Percentiles rank a stretch among this genome's conserved stretches.
phyloP scores from a whole-genome alignment of 1,140 invertebrate species.

The Paraescarpia echinospica region DNA sequence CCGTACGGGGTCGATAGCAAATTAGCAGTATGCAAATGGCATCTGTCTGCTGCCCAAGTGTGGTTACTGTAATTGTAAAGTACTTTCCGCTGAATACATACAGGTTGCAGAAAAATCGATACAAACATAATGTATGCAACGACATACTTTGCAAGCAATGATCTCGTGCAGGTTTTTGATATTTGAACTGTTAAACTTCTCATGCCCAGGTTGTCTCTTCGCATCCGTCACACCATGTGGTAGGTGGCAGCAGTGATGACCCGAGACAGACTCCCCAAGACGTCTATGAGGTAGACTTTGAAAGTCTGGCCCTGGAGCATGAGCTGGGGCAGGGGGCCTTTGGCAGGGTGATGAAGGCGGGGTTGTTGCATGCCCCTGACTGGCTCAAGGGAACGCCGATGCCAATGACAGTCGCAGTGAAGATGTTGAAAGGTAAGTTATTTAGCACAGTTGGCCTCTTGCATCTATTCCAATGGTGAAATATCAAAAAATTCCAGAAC shows the following conservation, averaged over 20 bases:
- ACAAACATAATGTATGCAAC: too few species aligned
- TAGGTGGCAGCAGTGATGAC: neutral
- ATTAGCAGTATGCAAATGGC: too few species aligned
- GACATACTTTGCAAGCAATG: too few species aligned
- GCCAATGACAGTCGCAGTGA: slow-evolving; percentile 10
- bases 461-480: too few species aligned
- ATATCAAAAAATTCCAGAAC: too few species aligned
- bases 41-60: too few species aligned
- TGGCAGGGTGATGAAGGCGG: slow-evolving; percentile 85
- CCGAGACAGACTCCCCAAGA: slow-evolving; percentile 28
- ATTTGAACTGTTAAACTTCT: neutral
- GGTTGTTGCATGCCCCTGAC: neutral
- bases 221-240: neutral
- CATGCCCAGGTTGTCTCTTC: neutral
- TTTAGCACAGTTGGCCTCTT: neutral
- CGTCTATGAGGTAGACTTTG: slow-evolving; percentile 32
- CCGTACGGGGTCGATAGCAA: too few species aligned
- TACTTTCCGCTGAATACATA: too few species aligned
- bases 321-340: slow-evolving; percentile 86
- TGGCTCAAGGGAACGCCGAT: neutral
- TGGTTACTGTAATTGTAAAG: too few species aligned
- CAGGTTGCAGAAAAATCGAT: too few species aligned
- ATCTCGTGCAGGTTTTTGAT: too few species aligned
- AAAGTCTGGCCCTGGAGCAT: slow-evolving; percentile 35
- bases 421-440: slow-evolving; percentile 13